phyloP scores from a whole-genome alignment of 2,888 invertebrate species.

The Drosophila ezoana region DNA sequence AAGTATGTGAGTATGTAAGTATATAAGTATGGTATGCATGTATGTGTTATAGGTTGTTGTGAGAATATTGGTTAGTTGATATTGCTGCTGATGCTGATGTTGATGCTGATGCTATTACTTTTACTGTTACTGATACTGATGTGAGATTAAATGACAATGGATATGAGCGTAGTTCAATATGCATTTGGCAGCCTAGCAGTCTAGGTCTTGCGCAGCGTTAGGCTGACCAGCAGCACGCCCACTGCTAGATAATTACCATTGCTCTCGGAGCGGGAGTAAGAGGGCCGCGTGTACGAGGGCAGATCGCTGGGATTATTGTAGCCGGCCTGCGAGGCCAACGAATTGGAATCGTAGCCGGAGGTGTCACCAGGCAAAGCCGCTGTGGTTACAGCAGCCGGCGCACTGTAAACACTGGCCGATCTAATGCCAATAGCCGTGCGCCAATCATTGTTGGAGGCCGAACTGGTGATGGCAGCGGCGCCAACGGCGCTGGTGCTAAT shows the following conservation, averaged over 20 bases:
- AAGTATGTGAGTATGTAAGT: conserved; percentile 16
- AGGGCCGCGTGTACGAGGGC: conserved; percentile 82
- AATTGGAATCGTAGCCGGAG: conserved; percentile 79
- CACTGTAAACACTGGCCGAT: conserved; percentile 83
- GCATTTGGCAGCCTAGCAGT: background rate
- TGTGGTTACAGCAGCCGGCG: conserved; percentile 81
- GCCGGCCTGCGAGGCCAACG: conserved; percentile 78
- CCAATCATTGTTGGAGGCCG: conserved; percentile 73
- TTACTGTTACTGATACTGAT: conserved; percentile 22
- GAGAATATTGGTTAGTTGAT: conserved; percentile 28
- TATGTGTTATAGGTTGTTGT: conserved; percentile 14
- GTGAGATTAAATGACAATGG: conserved; percentile 49
- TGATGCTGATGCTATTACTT: conserved; percentile 29
- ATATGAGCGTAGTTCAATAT: conserved; percentile 5
- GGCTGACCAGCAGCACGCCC: conserved; percentile 82
- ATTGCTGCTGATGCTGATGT: conserved; percentile 17
- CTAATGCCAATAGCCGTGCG: conserved; percentile 71
- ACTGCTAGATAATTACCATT: conserved; percentile 84
- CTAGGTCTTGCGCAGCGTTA: conserved; percentile 78
- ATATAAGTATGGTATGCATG: conserved; percentile 6
- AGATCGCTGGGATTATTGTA: conserved; percentile 80
- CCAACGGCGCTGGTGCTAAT: conserved; percentile 60
- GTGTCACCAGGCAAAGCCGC: conserved; percentile 76
- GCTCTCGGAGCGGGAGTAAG: conserved; percentile 84
- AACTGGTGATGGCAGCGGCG: conserved; percentile 59